Base-by-base conservation (phyloP, 2,797 vertebrate genomes). In the Syngnathus acus region DNA sequence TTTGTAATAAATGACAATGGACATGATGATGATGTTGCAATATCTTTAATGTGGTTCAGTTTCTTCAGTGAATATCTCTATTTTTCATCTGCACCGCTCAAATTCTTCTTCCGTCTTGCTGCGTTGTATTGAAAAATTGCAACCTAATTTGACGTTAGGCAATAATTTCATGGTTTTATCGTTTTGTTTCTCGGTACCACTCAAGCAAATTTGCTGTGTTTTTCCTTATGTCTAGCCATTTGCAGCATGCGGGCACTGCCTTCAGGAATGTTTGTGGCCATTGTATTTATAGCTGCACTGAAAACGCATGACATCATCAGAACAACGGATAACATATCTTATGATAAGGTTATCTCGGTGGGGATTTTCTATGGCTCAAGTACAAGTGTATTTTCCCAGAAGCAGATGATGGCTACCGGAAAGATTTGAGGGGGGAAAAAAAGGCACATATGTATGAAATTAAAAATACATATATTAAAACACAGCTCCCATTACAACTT, bases 271-370 rank as follows among this genome's bases (percentile, higher is more conserved):
- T 82, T 81, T 80, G 78, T 54, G 42, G 75, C 75, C 64, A 59
- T 64, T 78, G 79, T 87, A 83, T 89, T 90, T 87, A 82, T 85
- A 85, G 84, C 73, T 4, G 6, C 50, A 54, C 76, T 81, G 73
- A 74, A 83, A 86, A 77, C 76, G 73, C 69, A 82, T 82, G 86
- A 87, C 86, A 86, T 86, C 85, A 88, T 83, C 80, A 68, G 78
- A 71, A 74, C 84, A 83, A 83, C 82, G 73, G 84, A 86, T 84
- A 88, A 80, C 79, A 65, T 77, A 65, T 81, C 74, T 73, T 51
- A 61, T 69, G 86, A 87, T 87, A 87, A 78, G 76, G 79, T 78
- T 84, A 82, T 85, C 86, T 77, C 53, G 13, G 45, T 68, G 70
- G 21, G 60, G 73, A 70, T 82, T 82, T 78, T 77, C 70, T 73